Conservation (phyloP, 2,888 invertebrate species). For the Drosophila borealis region DNA sequence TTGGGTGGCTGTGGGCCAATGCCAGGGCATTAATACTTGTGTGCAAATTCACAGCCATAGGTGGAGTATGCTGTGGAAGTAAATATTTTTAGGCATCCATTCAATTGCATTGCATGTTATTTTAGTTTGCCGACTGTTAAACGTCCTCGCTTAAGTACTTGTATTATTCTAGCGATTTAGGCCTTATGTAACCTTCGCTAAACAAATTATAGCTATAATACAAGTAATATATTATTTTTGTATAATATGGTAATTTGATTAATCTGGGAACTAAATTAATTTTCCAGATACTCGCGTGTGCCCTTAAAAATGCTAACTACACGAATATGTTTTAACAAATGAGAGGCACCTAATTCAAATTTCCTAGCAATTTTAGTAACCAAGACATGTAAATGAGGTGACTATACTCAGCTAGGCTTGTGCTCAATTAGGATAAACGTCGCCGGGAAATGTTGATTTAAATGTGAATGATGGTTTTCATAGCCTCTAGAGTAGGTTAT, state of each 20-base stretch:
- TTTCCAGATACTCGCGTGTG: conserved; percentile 66
- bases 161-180: background rate
- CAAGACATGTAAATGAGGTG: conserved; percentile 20
- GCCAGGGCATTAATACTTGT: no score
- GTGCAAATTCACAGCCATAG: no score
- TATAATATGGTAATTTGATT: conserved; percentile 80
- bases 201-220: conserved; percentile 76
- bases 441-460: conserved; percentile 82
- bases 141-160: background rate
- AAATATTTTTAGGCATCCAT: background rate
- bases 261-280: conserved; percentile 59
- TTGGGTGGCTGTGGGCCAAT: no score
- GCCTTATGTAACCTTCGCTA: conserved; percentile 19
- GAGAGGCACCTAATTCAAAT: conserved; percentile 43
- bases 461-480: conserved; percentile 75
- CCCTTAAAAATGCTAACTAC: conserved; percentile 48
- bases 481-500: conserved; percentile 13
- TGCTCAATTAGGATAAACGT: conserved; percentile 77
- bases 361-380: conserved; percentile 30
- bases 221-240: conserved; percentile 74
- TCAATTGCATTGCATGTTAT: background rate
- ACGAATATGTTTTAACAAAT: conserved; percentile 40
- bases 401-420: conserved; percentile 39
- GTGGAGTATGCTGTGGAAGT: no score
- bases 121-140: background rate